Evolutionary conservation across 1,140 invertebrate genomes (phyloP).

Genomic region (Aporrectodea caliginosa): DNA sequence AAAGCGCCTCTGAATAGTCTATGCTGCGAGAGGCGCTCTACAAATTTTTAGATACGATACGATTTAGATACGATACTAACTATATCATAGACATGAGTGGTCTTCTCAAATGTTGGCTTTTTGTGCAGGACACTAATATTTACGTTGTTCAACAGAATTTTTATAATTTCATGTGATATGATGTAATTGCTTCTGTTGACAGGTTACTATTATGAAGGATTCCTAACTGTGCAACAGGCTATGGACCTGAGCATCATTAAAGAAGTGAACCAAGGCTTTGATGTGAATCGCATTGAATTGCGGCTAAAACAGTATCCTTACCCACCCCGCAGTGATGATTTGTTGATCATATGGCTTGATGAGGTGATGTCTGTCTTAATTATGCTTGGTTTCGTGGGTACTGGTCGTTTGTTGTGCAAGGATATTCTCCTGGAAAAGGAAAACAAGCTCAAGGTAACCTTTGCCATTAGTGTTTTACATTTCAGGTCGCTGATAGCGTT

Average conservation of each 20-base stretch:
- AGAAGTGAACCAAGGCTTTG: background rate
- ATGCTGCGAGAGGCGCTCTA: too few species aligned
- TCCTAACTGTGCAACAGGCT: too few species aligned
- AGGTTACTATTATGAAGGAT: slow-evolving; percentile 66
- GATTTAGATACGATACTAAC: too few species aligned
- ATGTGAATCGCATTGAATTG: slow-evolving; percentile 33
- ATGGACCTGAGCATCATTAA: slow-evolving; percentile 61
- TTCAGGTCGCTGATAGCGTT: too few species aligned
- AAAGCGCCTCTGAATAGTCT: too few species aligned
- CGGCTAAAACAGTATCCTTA: slow-evolving; percentile 60
- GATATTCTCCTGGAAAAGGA: slow-evolving; percentile 54
- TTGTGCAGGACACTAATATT: too few species aligned
- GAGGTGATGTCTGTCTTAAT: slow-evolving; percentile 59
- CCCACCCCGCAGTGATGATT: slow-evolving; percentile 51
- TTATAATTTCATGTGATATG: too few species aligned
- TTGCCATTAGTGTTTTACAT: too few species aligned
- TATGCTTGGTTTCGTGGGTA: slow-evolving; percentile 67
- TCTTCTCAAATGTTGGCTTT: too few species aligned
- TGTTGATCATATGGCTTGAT: slow-evolving; percentile 55
- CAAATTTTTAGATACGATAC: too few species aligned
- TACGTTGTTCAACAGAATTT: too few species aligned
- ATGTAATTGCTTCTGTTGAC: slow-evolving; percentile 59
- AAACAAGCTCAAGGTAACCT: slow-evolving; percentile 50
- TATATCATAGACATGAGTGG: too few species aligned
- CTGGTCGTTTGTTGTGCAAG: slow-evolving; percentile 47